phyloP scores from a whole-genome alignment of 2,888 invertebrate species.

The Rhabditoides inermis region DNA sequence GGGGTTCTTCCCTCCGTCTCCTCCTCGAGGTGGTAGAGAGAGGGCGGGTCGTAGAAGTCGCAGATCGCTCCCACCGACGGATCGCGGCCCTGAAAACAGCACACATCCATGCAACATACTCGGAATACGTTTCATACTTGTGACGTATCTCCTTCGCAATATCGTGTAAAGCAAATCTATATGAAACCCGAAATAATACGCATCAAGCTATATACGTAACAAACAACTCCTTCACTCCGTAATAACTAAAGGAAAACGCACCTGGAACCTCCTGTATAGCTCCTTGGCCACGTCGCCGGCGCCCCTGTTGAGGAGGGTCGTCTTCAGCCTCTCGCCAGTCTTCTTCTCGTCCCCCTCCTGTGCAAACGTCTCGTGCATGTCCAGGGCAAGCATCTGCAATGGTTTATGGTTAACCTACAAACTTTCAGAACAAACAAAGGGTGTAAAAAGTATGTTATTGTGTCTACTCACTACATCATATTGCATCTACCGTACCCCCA shows the following conservation, averaged over 20 bases:
- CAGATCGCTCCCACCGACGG: constrained; percentile 50
- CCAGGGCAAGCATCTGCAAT: constrained; percentile 49
- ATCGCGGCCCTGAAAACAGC: constrained; percentile 39
- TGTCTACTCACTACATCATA: too few relatives aligned
- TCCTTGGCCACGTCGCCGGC: constrained; percentile 46
- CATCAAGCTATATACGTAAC: too few relatives aligned
- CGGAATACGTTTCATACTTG: too few relatives aligned
- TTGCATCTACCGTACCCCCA: too few relatives aligned
- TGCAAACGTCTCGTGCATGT: constrained; percentile 48
- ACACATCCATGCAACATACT: too few relatives aligned
- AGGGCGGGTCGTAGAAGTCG: constrained; percentile 49
- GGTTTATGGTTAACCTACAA: not conserved
- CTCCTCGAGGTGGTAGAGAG: constrained; percentile 22
- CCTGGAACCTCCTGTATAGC: constrained; percentile 46
- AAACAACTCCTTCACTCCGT: too few relatives aligned
- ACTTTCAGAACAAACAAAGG: too few relatives aligned
- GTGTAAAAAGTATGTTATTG: too few relatives aligned
- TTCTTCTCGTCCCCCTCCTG: constrained; percentile 38
- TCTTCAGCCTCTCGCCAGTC: constrained; percentile 47
- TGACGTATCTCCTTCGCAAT: too few relatives aligned
- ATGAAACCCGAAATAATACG: too few relatives aligned
- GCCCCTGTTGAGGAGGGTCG: constrained; percentile 37
- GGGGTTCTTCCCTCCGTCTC: constrained; percentile 4
- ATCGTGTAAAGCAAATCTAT: constrained; percentile 1
- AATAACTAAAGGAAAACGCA: too few relatives aligned